Evolutionary conservation across 2,888 invertebrate species (phyloP).

Genomic region (Drosophila stalkeri): DNA sequence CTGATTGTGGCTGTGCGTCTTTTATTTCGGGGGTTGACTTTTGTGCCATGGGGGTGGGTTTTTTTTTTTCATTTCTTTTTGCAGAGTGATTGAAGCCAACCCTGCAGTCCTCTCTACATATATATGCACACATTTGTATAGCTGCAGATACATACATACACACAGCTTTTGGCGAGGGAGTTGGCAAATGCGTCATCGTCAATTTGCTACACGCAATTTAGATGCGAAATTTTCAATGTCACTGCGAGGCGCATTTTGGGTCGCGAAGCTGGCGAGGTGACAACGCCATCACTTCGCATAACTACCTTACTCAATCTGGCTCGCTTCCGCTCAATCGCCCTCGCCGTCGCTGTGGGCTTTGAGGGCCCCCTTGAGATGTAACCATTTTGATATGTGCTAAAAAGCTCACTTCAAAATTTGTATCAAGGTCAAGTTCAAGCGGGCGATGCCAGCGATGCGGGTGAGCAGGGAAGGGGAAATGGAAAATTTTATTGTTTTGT

Average conservation of each 20-base stretch:
- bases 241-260: slow-evolving; percentile 41
- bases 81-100: slow-evolving; percentile 70
- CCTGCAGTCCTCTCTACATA: slow-evolving; percentile 40
- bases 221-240: slow-evolving; percentile 80
- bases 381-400: slow-evolving; percentile 78
- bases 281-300: slow-evolving; percentile 43
- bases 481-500: slow-evolving; percentile 60
- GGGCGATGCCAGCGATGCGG: background rate
- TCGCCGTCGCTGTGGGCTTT: slow-evolving; percentile 3
- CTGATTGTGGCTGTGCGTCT: slow-evolving; percentile 63
- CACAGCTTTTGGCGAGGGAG: slow-evolving; percentile 4
- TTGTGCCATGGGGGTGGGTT: slow-evolving; percentile 7
- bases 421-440: slow-evolving; percentile 80
- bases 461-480: background rate
- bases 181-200: slow-evolving; percentile 73
- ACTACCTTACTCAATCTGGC: slow-evolving; percentile 26
- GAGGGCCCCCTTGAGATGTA: slow-evolving; percentile 73
- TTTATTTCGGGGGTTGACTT: slow-evolving; percentile 74
- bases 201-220: slow-evolving; percentile 73
- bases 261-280: slow-evolving; percentile 39
- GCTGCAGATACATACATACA: slow-evolving; percentile 23
- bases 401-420: slow-evolving; percentile 77
- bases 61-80: slow-evolving; percentile 31
- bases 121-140: slow-evolving; percentile 9
- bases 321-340: slow-evolving; percentile 3